Evolutionary conservation across 2,113 vertebrate genomes (phyloP), one percentile per base, ranked within the genome.

Genomic region (Hyla sarda): DNA sequence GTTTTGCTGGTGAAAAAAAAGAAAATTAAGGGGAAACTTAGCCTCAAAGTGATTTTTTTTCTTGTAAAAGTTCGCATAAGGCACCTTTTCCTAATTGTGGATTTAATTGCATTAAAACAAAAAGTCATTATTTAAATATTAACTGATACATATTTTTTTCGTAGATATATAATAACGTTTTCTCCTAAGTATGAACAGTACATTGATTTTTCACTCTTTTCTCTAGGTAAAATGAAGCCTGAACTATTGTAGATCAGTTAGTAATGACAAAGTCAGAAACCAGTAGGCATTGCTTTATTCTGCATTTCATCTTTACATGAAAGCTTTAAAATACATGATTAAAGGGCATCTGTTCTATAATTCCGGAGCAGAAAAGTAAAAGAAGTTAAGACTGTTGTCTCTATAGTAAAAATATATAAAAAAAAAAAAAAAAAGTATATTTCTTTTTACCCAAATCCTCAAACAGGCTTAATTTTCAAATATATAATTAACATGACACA

Each of bases 231-330:
- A 54, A 32, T 54, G 50, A 77, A 54, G 48, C 48, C 32, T 25
- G 13, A 77, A 54, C 75, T 12, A 77, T 82, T 12, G 28, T 71
- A 32, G 4, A 71, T 71, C 30, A 37, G 62, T 52, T 71, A 71
- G 17, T 71, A 71, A 71, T 71, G 62, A 30, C 62, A 82, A 82
- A 71, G 19, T 69, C 62, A 82, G 30, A 71, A 52, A 23, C 30
- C 48, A 45, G 65, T 32, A 54, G 16, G 48, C 14, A 16, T n/a
- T 52, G 60, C 79, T 82, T 82, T 82, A 71, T 32, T 47, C 41
- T 82, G 25, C 50, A 52, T 82, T 82, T 71, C 58, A 71, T 82
- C 81, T 82, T 82, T 67, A 71, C 62, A 82, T 82, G 47, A 82
- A 82, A 71, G 58, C 60, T 50, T 32, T 82, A 82, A 82, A 82